phyloP scores from a whole-genome alignment of 2,113 vertebrate genomes.

The cat (Felis catus) region F.catus_Fca126_mat1.0 CM031423.1:45736501-45737000 shows the following conservation, averaged over 20 bases:
- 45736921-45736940: neutral
- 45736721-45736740: neutral
- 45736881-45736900: neutral
- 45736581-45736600: neutral
- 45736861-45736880: neutral
- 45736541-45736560: too few relatives aligned
- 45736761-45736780: neutral
- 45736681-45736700: neutral
- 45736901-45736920: accelerated
- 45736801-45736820: neutral
- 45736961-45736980: neutral
- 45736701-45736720: neutral
- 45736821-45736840: neutral
- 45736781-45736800: too few relatives aligned
- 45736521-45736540: accelerated
- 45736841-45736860: neutral
- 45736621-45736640: neutral
- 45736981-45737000: neutral
- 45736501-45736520: neutral
- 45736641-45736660: neutral
- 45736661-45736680: too few relatives aligned
- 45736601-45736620: neutral
- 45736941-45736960: neutral
- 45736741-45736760: neutral
- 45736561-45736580: neutral